These are phyloP conservation scores for Leucoraja ocellata DNA, from an alignment of 2,797 vertebrate species.

Conservation along the genomic window DNA sequence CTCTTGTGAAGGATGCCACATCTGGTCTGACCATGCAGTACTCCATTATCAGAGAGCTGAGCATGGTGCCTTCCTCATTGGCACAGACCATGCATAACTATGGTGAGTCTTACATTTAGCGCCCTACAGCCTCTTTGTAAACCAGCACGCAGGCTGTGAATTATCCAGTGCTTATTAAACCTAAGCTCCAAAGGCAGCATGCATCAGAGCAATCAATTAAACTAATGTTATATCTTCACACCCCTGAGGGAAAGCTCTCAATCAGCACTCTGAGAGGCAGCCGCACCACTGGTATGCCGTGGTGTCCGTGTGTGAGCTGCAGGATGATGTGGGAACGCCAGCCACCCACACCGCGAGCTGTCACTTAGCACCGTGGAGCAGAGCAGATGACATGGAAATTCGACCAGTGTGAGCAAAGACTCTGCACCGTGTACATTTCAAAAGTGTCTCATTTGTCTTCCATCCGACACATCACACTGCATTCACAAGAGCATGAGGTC, in stretches of 20 bases:
- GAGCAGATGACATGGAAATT: neutral
- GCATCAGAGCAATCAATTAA: neutral
- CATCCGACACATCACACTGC: neutral
- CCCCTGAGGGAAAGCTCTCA: neutral
- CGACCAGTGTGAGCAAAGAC: neutral
- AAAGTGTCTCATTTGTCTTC: neutral
- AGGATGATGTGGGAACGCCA: neutral
- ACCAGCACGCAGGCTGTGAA: neutral
- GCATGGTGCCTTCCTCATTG: neutral
- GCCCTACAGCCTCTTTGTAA: neutral
- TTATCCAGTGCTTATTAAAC: conserved; percentile 9
- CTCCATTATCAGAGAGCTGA: neutral
- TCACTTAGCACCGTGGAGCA: neutral
- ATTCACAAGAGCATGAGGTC: neutral
- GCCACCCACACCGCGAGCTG: neutral
- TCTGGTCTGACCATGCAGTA: too few relatives aligned
- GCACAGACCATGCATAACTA: neutral
- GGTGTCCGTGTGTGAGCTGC: neutral
- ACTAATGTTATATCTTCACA: neutral
- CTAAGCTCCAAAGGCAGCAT: neutral
- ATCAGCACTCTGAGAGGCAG: too few relatives aligned
- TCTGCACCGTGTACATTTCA: too few relatives aligned
- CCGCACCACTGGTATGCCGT: neutral
- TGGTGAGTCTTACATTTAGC: neutral
- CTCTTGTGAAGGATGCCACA: neutral